A percentile compares a stretch with the other conserved stretches of the same genome.
Evolutionary conservation across 2,113 vertebrate genomes (phyloP).

Genomic region (Myrmecophaga tridactyla): DNA sequence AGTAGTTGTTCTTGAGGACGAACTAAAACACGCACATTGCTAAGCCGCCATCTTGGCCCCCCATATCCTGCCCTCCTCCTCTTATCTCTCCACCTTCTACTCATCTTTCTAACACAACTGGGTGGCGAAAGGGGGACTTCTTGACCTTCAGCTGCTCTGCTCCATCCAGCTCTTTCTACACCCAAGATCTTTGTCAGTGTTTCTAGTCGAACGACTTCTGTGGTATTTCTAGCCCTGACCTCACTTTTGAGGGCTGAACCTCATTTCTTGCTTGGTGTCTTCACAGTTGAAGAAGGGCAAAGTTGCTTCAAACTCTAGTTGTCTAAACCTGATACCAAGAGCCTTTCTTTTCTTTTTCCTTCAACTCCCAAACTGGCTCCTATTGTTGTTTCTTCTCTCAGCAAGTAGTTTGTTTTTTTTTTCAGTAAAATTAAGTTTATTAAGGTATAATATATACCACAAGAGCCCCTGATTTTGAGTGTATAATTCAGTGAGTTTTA

Average conservation of each 20-base stretch:
- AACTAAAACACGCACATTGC: no score
- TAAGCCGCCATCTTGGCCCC: no score
- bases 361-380: not conserved
- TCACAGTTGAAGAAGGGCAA: not conserved
- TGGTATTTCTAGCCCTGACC: rapidly evolving
- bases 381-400: no score
- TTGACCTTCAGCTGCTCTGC: rapidly evolving
- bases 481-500: not conserved
- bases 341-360: not conserved
- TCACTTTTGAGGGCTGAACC: rapidly evolving
- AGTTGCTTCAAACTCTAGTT: not conserved
- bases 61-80: no score
- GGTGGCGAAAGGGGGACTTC: no score
- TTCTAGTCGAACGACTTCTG: rapidly evolving
- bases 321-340: rapidly evolving
- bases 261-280: not conserved
- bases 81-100: no score
- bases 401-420: no score
- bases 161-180: no score
- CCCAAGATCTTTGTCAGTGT: rapidly evolving
- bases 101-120: rapidly evolving
- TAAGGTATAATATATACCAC: not conserved
- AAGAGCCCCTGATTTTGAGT: not conserved
- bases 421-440: not conserved
- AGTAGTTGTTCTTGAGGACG: no score